A percentile compares a stretch with the other conserved stretches of the same genome.
Evolutionary conservation across 2,888 invertebrate species (phyloP).

Genomic region (Ctena decussata): DNA sequence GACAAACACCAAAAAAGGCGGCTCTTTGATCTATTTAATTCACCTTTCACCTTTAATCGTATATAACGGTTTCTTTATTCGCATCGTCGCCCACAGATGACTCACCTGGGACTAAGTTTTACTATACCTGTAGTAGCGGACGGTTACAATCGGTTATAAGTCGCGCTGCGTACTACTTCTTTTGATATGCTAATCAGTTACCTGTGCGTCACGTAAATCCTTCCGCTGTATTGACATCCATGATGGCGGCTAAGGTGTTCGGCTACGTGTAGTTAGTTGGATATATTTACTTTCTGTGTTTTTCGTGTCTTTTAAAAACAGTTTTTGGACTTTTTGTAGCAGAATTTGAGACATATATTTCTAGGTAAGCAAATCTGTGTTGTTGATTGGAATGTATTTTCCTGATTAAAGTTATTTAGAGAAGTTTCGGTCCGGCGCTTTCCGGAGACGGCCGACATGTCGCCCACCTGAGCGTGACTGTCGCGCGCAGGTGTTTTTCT

Average conservation of each 20-base stretch:
- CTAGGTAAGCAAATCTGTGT: neutral
- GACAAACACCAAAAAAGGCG: neutral
- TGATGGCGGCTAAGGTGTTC: constrained; percentile 61
- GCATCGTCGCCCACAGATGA: constrained; percentile 1
- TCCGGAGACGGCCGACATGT: constrained; percentile 16
- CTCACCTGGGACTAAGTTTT: constrained; percentile 55
- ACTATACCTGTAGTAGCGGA: constrained; percentile 72
- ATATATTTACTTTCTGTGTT: neutral
- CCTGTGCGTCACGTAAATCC: constrained; percentile 58
- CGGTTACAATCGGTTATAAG: constrained; percentile 41
- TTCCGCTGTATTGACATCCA: constrained; percentile 67
- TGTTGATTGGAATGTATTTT: neutral
- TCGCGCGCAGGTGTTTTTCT: neutral
- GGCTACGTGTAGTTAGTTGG: neutral
- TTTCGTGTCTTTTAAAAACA: neutral
- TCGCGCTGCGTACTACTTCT: constrained; percentile 54
- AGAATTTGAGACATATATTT: neutral
- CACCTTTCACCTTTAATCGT: neutral
- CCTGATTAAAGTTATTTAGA: neutral
- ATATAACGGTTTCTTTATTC: neutral
- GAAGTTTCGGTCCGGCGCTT: neutral
- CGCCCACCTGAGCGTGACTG: constrained; percentile 15
- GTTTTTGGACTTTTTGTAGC: neutral
- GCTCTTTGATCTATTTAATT: neutral
- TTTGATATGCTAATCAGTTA: constrained; percentile 62